phyloP scores from a whole-genome alignment of 1,140 invertebrate genomes.

The Papilio dardanus region DNA sequence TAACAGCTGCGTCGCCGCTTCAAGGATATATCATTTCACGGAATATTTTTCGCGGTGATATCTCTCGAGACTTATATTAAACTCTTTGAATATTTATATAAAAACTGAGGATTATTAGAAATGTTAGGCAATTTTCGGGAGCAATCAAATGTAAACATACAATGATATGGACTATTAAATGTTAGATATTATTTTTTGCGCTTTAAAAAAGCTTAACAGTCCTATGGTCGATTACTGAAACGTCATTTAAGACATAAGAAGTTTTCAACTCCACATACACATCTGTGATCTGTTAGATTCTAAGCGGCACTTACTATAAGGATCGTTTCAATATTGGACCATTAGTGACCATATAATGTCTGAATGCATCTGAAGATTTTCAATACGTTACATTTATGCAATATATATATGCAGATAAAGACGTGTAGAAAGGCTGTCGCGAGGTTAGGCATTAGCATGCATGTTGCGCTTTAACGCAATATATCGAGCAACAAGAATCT shows the following conservation, averaged over 20 bases:
- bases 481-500: background rate
- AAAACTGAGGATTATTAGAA: background rate
- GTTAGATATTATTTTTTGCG: too few relatives aligned
- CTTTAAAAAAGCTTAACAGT: too few relatives aligned
- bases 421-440: background rate
- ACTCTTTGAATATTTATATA: background rate
- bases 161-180: background rate
- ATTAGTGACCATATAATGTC: too few relatives aligned
- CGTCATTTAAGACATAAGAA: too few relatives aligned
- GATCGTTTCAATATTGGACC: too few relatives aligned
- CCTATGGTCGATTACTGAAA: too few relatives aligned
- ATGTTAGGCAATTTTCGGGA: background rate
- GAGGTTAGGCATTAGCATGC: conserved; percentile 22
- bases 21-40: background rate
- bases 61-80: background rate
- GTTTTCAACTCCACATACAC: too few relatives aligned
- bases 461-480: conserved; percentile 27
- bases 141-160: background rate
- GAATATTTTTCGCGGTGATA: background rate
- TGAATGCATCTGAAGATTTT: background rate
- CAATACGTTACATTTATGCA: background rate
- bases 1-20: background rate
- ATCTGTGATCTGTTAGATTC: too few relatives aligned
- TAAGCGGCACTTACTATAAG: too few relatives aligned
- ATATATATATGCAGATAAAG: background rate